Conservation (phyloP, 2,888 invertebrate genomes). For the Mesopsocus fuscifrons region DNA sequence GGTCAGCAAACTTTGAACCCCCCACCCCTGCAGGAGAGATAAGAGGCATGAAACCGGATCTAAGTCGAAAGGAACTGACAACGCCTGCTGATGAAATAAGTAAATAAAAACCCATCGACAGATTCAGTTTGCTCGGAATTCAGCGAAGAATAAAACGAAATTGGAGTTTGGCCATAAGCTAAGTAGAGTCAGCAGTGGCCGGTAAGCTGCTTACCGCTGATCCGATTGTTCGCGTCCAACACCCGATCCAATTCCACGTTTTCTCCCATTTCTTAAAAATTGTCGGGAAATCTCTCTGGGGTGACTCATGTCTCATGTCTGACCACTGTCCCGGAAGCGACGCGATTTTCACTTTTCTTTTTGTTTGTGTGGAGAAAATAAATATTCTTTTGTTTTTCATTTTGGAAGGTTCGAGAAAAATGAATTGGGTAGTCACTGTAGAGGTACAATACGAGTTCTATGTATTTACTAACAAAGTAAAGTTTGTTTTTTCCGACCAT, state of each 20-base stretch:
- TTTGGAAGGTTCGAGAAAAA: no score
- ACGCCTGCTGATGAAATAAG: background rate
- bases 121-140: background rate
- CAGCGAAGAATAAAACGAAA: background rate
- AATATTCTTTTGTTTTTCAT: no score
- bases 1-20: no score
- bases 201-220: slow-evolving; percentile 9
- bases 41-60: no score
- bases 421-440: no score
- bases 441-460: no score
- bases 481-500: no score
- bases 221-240: slow-evolving; percentile 7
- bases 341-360: background rate
- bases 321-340: background rate
- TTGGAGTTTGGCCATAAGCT: background rate
- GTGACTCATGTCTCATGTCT: background rate
- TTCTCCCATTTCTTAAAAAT: background rate
- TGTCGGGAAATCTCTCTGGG: background rate
- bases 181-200: background rate
- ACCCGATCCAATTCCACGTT: slow-evolving; percentile 6
- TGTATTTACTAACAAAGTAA: no score
- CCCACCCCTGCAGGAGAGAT: no score
- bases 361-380: background rate
- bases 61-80: no score
- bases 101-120: background rate